Evolutionary conservation across 2,113 vertebrate genomes (phyloP).

Genomic region (Prionailurus bengalensis): DNA sequence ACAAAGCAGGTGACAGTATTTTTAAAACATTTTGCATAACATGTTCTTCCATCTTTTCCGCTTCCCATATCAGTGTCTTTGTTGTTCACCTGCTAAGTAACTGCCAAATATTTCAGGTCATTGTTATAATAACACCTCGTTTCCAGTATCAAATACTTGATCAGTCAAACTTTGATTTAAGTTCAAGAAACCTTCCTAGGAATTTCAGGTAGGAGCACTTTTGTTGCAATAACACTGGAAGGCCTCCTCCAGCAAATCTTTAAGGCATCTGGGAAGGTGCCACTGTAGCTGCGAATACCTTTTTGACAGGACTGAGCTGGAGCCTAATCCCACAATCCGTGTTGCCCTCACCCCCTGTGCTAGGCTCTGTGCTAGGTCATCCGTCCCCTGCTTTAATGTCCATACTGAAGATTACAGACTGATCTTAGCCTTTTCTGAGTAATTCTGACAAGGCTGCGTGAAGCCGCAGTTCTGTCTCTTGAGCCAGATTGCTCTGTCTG

Average conservation of each 20-base stretch:
- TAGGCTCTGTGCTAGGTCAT: background rate
- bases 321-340: background rate
- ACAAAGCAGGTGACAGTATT: background rate
- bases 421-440: background rate
- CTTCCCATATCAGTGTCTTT: background rate
- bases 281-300: background rate
- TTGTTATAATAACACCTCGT: background rate
- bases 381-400: accelerated
- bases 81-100: background rate
- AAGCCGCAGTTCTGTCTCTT: background rate
- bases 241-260: background rate
- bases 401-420: background rate
- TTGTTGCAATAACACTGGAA: background rate
- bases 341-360: background rate
- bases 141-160: background rate
- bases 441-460: background rate
- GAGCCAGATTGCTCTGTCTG: background rate
- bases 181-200: background rate
- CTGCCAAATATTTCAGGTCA: background rate
- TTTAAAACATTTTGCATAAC: background rate
- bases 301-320: background rate
- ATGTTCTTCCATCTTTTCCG: background rate
- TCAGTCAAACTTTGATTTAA: background rate
- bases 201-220: background rate
- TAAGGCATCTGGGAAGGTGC: background rate